Conservation (phyloP, 1,140 invertebrate genomes). For the Phenacoccus solenopsis region DNA sequence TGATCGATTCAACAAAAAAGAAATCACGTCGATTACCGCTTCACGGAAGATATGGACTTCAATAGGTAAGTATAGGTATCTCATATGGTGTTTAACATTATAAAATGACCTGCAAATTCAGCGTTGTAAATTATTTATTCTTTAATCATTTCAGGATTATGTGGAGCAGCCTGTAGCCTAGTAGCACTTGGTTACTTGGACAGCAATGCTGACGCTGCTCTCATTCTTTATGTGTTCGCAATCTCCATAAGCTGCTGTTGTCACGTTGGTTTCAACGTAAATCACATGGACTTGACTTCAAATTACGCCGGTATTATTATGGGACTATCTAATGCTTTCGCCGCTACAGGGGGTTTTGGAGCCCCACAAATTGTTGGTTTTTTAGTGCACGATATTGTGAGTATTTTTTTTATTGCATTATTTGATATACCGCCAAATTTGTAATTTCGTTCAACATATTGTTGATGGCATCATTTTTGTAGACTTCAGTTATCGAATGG, state of each 20-base stretch:
- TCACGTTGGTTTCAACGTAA: constrained; percentile 41
- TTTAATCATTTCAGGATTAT: constrained; percentile 29
- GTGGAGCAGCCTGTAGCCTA: constrained; percentile 36
- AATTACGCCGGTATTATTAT: constrained; percentile 37
- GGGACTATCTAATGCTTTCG: constrained; percentile 40
- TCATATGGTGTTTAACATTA: not conserved
- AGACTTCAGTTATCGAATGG: constrained; percentile 48
- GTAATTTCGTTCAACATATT: too few relatives aligned
- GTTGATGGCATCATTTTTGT: constrained; percentile 20
- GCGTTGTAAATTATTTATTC: too few relatives aligned
- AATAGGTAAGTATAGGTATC: constrained; percentile 32
- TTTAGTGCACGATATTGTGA: constrained; percentile 56
- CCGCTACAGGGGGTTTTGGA: constrained; percentile 75
- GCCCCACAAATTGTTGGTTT: constrained; percentile 64
- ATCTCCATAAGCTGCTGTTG: constrained; percentile 46
- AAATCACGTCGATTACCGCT: constrained; percentile 27
- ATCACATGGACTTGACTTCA: constrained; percentile 49
- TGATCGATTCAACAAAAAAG: constrained; percentile 32
- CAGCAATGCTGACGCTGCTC: constrained; percentile 27
- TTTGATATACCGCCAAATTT: too few relatives aligned
- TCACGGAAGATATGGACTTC: constrained; percentile 38
- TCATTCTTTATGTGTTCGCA: constrained; percentile 39
- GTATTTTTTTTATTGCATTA: not conserved
- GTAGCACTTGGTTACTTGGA: constrained; percentile 31
- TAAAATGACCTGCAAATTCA: too few relatives aligned